A percentile compares a stretch with the other conserved stretches of the same genome.
Conservation (phyloP, 1,140 invertebrate species). For the Drosophila quadrilineata region DNA sequence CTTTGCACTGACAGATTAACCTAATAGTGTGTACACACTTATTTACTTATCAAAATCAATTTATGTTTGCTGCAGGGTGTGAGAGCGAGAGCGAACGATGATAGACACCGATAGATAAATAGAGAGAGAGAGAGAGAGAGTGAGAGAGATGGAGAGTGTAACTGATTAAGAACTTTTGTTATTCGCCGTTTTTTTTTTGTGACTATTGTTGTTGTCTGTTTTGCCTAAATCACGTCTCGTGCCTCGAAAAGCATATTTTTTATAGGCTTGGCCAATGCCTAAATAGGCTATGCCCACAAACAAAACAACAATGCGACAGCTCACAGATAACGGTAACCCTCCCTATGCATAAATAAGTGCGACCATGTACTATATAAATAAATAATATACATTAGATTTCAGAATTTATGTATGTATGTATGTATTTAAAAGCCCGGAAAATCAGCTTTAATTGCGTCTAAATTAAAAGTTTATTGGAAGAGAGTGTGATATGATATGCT, state of each 20-base stretch:
- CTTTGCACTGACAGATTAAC: conserved; percentile 31
- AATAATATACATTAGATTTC: no score
- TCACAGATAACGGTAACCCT: conserved; percentile 19
- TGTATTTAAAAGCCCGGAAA: no score
- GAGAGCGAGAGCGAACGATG: no score
- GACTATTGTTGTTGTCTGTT: no score
- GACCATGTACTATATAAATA: neutral
- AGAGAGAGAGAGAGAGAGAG: neutral
- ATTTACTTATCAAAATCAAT: conserved; percentile 34
- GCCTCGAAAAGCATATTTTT: conserved; percentile 9
- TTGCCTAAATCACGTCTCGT: conserved; percentile 27
- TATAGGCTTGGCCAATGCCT: conserved; percentile 24
- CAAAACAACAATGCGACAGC: conserved; percentile 1
- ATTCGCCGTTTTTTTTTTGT: no score
- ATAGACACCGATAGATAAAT: no score
- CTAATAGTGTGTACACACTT: conserved; percentile 35
- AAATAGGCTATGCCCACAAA: conserved; percentile 18
- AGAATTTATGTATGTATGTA: no score
- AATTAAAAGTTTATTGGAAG: no score
- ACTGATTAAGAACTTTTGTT: conserved; percentile 18
- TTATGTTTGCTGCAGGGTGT: conserved; percentile 18
- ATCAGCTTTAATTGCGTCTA: no score
- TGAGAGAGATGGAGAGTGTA: neutral
- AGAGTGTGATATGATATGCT: no score
- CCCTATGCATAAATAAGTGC: neutral